Percentiles rank a stretch among this genome's conserved stretches.
phyloP scores from a whole-genome alignment of 2,797 vertebrate genomes.

The Rhabdophis nuchalis region DNA sequence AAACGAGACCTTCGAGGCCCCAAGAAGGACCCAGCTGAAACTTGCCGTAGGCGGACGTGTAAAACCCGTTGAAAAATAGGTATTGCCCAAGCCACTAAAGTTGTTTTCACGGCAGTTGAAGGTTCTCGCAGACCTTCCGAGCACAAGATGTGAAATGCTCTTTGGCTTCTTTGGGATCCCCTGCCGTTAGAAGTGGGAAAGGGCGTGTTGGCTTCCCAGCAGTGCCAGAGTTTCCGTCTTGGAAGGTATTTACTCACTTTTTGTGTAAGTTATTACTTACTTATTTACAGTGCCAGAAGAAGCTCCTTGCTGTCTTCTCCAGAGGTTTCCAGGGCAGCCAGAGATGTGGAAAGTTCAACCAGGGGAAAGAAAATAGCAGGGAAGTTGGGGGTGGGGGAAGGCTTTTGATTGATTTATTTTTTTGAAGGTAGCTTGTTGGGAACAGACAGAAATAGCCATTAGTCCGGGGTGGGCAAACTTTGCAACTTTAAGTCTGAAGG shows the following conservation, averaged over 20 bases:
- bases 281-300: neutral
- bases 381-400: no score
- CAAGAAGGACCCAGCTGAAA: neutral
- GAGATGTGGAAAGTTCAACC: constrained; percentile 31
- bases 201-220: neutral
- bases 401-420: no score
- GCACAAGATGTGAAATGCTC: neutral
- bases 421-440: constrained; percentile 34
- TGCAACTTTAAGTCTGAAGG: no score
- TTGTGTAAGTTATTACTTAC: neutral
- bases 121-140: neutral
- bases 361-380: neutral
- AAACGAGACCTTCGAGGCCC: neutral
- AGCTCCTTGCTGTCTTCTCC: neutral
- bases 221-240: neutral
- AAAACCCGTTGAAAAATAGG: neutral
- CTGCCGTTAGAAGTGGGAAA: neutral
- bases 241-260: neutral
- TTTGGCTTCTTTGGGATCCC: neutral
- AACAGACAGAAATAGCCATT: constrained; percentile 40
- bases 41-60: neutral
- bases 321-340: neutral
- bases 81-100: neutral
- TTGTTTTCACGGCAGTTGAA: neutral
- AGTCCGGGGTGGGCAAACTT: no score